A percentile compares a stretch with the other conserved stretches of the same genome.
These are phyloP conservation scores for Ptychadena robeensis DNA, from an alignment of 2,797 vertebrate species.

Conservation along the genomic window DNA sequence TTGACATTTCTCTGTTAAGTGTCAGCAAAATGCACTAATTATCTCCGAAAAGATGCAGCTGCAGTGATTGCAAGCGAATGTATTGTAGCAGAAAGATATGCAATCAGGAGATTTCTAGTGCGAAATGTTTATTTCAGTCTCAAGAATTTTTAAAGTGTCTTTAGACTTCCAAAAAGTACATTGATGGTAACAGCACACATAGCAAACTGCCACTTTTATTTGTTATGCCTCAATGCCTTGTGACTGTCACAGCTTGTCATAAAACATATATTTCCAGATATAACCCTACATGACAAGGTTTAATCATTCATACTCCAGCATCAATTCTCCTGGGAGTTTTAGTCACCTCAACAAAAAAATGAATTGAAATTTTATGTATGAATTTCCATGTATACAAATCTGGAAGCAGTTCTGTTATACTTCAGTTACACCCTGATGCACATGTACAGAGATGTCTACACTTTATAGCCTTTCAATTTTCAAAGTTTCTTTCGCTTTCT, in stretches of 20 bases:
- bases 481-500: background rate
- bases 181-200: slow-evolving; percentile 71
- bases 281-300: slow-evolving; percentile 74
- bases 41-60: slow-evolving; percentile 41
- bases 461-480: slow-evolving; percentile 22
- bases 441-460: slow-evolving; percentile 36
- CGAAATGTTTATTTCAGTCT: slow-evolving; percentile 29
- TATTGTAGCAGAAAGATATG: slow-evolving; percentile 45
- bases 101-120: slow-evolving; percentile 45
- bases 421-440: slow-evolving; percentile 47
- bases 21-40: slow-evolving; percentile 57
- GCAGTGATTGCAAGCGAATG: slow-evolving; percentile 37
- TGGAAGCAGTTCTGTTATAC: slow-evolving; percentile 22
- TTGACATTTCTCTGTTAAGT: slow-evolving; percentile 54
- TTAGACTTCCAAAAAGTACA: slow-evolving; percentile 67
- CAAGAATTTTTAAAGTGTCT: slow-evolving; percentile 44
- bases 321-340: slow-evolving; percentile 67
- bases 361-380: slow-evolving; percentile 45
- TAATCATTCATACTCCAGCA: slow-evolving; percentile 71
- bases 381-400: slow-evolving; percentile 47
- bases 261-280: slow-evolving; percentile 68
- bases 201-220: slow-evolving; percentile 73
- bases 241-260: slow-evolving; percentile 77
- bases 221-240: slow-evolving; percentile 75
- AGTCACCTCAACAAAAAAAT: slow-evolving; percentile 68